These are phyloP conservation scores for Drosophila gunungcola DNA, from an alignment of 1,140 invertebrate genomes.

Conservation along the genomic window DNA sequence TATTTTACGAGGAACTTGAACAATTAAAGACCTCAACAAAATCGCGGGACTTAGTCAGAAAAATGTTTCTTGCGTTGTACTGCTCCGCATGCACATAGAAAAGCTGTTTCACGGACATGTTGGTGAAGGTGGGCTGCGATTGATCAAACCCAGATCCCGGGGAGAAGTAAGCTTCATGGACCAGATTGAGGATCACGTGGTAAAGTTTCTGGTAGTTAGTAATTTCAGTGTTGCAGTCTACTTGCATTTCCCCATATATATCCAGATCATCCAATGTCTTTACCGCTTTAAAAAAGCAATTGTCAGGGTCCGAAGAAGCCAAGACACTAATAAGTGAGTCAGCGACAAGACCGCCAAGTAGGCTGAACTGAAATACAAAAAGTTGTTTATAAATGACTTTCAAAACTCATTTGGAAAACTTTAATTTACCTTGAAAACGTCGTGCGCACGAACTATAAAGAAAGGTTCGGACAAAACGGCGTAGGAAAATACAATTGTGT, in stretches of 20 bases:
- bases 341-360: too few species aligned
- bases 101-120: not conserved
- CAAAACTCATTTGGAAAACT: not conserved
- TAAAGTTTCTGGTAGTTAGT: too few species aligned
- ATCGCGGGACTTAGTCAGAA: not conserved
- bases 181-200: not conserved
- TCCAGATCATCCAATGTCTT: not conserved
- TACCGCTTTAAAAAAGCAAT: too few species aligned
- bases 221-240: too few species aligned
- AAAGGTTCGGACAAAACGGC: not conserved
- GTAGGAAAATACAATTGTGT: not conserved
- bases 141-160: not conserved
- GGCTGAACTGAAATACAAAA: too few species aligned
- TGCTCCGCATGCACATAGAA: not conserved
- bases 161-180: conserved; percentile 7
- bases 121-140: not conserved
- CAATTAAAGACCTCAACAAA: conserved; percentile 1
- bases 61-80: not conserved
- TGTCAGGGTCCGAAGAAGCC: too few species aligned
- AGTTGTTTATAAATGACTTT: too few species aligned
- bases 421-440: conserved; percentile 4
- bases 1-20: too few species aligned
- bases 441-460: conserved; percentile 2
- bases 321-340: too few species aligned
- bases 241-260: too few species aligned